Base-by-base conservation (phyloP, 1,140 invertebrate genomes). In the Tetraneura akinire region DNA sequence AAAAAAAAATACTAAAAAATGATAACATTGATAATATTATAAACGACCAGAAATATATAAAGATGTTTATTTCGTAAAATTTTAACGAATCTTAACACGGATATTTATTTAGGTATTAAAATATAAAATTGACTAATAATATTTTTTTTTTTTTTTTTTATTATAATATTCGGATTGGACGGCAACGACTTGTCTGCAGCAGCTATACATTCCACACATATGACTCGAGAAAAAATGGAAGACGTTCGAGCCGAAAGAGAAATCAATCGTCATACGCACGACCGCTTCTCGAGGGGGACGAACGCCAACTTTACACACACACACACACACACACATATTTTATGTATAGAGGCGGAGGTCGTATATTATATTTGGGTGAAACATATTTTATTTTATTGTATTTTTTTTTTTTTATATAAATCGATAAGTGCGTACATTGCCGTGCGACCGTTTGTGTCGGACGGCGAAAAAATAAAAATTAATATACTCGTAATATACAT, bases 191-290 rank as follows among this genome's bases (percentile, higher is more conserved):
- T 70, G 47, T 70, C 68, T 11, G 21, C 47, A 14, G 8, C 9
- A 47, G n/a, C 11, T n/a, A 66, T 32, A 9, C 26, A 14, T 16
- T 16, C 57, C 23, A 13, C 26, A 55, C 23, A 29, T 13, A 60
- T 3, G 18, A 18, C 2, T 32, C 18, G n/a, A 45, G n/a, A 66
- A 66, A 66, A 66, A 21, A 66, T 37, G 37, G 64, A 66, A 66
- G 64, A 66, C 64, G 37, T 42, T 66, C 37, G 18, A n/a, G 4
- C 37, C n/a, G 9, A n/a, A 74, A 74, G n/a, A 53, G 71, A 74
- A 74, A 74, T 74, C 71, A 74, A 74, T 74, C 71, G 71, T 74
- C 71, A 74, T 49, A 74, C 32, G 32, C 71, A 74, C 71, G 71
- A 74, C 71, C 71, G 71, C 51, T 29, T 5, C 11, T 66, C 49